Evolutionary conservation across 2,797 vertebrate species (phyloP), one percentile per base, ranked within the genome.

Genomic region (Crocidura indochinensis): DNA sequence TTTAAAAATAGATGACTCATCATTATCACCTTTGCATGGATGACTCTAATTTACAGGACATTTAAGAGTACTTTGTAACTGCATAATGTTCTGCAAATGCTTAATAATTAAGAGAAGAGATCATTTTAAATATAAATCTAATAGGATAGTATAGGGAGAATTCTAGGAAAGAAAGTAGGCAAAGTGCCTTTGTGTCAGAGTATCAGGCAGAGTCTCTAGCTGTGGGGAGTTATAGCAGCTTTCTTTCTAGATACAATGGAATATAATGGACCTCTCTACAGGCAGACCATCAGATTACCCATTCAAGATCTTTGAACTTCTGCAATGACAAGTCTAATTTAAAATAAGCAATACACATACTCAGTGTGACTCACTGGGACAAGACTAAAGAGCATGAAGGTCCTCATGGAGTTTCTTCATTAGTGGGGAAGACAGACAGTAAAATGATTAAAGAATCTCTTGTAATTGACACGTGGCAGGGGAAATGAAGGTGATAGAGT

Each of bases 121-220:
- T 76, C 88, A 74, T 86, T 92, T 73, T 22, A 82, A 88, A 51
- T 64, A 92, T 76, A 75, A 92, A 91, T 84, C 19, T 76, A 82
- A 14, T 64, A 47, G 51, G 6, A 15, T 69, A 27, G 31, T 15
- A 4, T 10, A 27, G 17, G 53, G 79, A 88, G 31, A 77, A 75
- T 88, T 91, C 62, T 53, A 88, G 80, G 80, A 88, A 86, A 29
- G 80, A 82, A 90, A 78, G 4, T 0, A n/a, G 76, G 79, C 26
- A 82, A 86, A 77, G 20, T 62, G 72, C 29, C 46, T 56, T 46
- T 24, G 15, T 79, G 46, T 62, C 8, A 71, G 47, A 14, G 38
- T 11, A 62, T 6, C 49, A 19, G n/a, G 56, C 0, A 80, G 87
- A 31, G 38, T 79, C 71, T 81, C 60, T 73, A 56, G 12, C 71